Conservation (phyloP, 2,888 invertebrate genomes). For the Drosophila fulvimacula region DNA sequence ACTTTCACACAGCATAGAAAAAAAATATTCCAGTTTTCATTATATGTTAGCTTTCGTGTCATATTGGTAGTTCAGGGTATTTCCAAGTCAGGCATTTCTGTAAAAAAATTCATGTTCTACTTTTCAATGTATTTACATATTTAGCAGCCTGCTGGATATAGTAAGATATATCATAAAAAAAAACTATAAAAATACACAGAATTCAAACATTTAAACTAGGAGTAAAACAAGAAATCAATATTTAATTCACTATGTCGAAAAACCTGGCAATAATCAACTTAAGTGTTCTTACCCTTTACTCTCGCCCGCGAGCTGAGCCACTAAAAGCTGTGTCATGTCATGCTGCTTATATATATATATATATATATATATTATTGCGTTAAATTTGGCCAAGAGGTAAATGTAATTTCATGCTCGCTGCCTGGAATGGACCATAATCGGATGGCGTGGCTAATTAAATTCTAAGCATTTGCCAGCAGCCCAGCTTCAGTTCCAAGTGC, state of each 20-base stretch:
- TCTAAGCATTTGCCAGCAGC: slow-evolving; percentile 72
- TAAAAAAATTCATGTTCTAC: neutral
- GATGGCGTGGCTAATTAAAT: slow-evolving; percentile 76
- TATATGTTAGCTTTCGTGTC: neutral
- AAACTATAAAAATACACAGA: neutral
- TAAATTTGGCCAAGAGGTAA: slow-evolving; percentile 35
- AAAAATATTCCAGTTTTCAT: too few relatives aligned
- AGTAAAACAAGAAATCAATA: neutral
- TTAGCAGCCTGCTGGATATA: neutral
- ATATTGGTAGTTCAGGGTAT: neutral
- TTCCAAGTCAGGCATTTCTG: neutral
- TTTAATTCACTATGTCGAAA: neutral
- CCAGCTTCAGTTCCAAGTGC: slow-evolving; percentile 34
- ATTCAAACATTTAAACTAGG: neutral
- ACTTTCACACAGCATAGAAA: too few relatives aligned
- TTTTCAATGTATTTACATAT: neutral
- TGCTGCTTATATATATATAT: neutral
- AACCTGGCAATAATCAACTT: neutral
- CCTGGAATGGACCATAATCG: slow-evolving; percentile 65
- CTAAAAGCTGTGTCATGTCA: slow-evolving; percentile 19
- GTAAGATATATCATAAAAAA: neutral
- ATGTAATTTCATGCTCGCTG: slow-evolving; percentile 69
- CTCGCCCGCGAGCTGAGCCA: neutral
- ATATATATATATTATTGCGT: slow-evolving; percentile 26
- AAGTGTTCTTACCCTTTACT: neutral